Conservation (phyloP, 1,140 invertebrate species). For the Drosophila littoralis region DNA sequence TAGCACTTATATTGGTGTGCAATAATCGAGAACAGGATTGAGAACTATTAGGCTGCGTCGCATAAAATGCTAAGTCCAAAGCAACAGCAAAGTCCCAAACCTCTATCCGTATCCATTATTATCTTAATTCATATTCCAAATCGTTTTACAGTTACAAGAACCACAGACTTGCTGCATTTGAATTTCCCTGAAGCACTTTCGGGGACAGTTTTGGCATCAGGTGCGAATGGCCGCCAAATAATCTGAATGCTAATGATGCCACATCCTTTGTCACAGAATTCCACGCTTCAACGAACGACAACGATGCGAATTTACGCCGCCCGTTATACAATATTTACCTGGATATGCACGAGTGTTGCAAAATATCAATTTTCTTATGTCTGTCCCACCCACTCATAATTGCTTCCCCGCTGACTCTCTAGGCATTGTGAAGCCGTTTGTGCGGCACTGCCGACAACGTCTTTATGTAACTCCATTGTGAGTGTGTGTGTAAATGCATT, state of each 20-base stretch:
- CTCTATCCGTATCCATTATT: not conserved
- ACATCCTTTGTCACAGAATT: constrained; percentile 44
- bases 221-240: constrained; percentile 74
- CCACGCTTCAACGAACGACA: constrained; percentile 49
- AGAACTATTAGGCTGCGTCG: constrained; percentile 41
- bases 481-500: too few species aligned
- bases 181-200: constrained; percentile 71
- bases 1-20: not conserved
- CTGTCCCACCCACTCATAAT: constrained; percentile 27
- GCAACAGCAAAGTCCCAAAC: not conserved
- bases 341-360: constrained; percentile 22
- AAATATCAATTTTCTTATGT: constrained; percentile 18
- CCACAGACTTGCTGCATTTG: constrained; percentile 61
- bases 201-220: constrained; percentile 54
- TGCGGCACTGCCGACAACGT: constrained; percentile 65
- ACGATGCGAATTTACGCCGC: constrained; percentile 69
- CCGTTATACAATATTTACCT: constrained; percentile 63
- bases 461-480: constrained; percentile 36
- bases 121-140: constrained; percentile 15
- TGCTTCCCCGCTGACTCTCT: constrained; percentile 44
- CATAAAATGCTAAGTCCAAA: constrained; percentile 44
- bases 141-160: constrained; percentile 68
- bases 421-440: constrained; percentile 45
- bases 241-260: constrained; percentile 77
- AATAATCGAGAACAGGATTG: constrained; percentile 36